These are phyloP conservation scores for Danio aesculapii DNA, from an alignment of 2,797 vertebrate species.

Conservation along the genomic window DNA sequence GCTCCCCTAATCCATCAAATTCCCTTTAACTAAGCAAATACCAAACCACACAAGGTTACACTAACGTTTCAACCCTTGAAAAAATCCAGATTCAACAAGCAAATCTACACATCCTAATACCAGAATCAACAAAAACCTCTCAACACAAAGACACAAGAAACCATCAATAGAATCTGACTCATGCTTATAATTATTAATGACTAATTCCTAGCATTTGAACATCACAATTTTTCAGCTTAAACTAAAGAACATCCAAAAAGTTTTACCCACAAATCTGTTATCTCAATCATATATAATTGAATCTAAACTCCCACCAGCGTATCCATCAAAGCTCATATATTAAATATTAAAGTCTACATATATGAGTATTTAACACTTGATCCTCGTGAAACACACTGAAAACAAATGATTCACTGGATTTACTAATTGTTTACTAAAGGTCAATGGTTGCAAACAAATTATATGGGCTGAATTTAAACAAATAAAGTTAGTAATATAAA, in stretches of 20 bases:
- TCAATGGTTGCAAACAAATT: no score
- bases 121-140: not conserved
- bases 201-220: not conserved
- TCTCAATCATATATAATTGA: not conserved
- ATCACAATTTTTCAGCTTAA: constrained; percentile 20
- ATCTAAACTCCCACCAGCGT: not conserved
- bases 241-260: not conserved
- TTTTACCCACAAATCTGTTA: not conserved
- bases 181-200: not conserved
- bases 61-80: not conserved
- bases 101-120: not conserved
- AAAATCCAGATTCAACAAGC: not conserved
- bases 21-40: constrained; percentile 18
- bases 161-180: not conserved
- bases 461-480: no score
- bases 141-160: not conserved
- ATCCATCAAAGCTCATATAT: not conserved
- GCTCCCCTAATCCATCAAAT: constrained; percentile 18
- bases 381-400: no score
- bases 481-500: no score
- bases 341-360: not conserved
- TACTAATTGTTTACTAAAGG: no score
- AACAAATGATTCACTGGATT: no score
- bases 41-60: constrained; percentile 18
- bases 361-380: not conserved